Base-by-base conservation (phyloP, 2,113 vertebrate species). In the Athene cunicularia region DNA sequence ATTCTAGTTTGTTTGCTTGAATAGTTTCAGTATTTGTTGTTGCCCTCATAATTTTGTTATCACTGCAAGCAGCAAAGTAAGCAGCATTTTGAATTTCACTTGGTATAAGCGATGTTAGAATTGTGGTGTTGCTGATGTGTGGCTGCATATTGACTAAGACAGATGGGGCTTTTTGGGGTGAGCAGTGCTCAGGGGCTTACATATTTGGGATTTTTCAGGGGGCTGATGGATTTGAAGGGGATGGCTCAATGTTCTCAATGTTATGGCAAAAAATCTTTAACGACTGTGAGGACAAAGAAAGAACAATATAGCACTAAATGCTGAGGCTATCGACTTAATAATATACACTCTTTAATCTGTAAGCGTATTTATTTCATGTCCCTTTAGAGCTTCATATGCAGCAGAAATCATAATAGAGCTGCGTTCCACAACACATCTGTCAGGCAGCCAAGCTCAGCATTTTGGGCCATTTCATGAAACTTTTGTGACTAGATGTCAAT, bases 41-140 rank as follows among this genome's bases (percentile, higher is more conserved):
- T 94, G 95, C 66, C 87, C 67, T 88, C 81, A 53, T 87, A 85
- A 97, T 95, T 94, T 87, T 90, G 60, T 90, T 94, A 89, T 72
- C 93, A 79, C 62, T 95, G 84, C 73, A 82, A 97, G 91, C 86
- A 88, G 80, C 41, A 77, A 85, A 79, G 64, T 55, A 94, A 91
- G 68, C 77, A 87, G 81, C 86, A 52, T 81, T 95, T 86, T 93
- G 74, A 88, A 88, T 95, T 89, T 92, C 52, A 67, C 32, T 92
- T 80, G 30, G 70, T 92, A 39, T 70, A 84, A 92, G 58, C 77
- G 73, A 20, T 66, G 50, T 58, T 95, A 73, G 77, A 86, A 76
- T 91, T 85, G 73, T 70, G 77, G 35, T 89, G 62, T 79, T 81
- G 71, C 27, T 84, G 53, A 59, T 87, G 88, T 94, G 77, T 84